Base-by-base conservation (phyloP, 2,113 vertebrate species). In the Thymallus thymallus region DNA sequence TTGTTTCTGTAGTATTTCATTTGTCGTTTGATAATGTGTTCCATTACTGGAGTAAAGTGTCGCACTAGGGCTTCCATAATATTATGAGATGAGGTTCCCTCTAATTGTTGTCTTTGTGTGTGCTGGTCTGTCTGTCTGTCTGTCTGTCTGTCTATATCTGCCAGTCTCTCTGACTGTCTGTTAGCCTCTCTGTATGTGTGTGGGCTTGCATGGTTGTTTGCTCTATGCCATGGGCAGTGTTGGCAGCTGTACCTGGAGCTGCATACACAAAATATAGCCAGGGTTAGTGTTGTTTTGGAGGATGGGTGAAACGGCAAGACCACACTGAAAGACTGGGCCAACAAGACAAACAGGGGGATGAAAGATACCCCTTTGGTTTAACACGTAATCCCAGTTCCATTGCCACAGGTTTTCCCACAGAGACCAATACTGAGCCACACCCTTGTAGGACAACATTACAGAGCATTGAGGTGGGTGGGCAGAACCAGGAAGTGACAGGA, bases 371-470 rank as follows among this genome's bases (percentile, higher is more conserved):
- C 29, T 30, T 55, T 24, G 71, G 67, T 68, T 65, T 61, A 62
- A 77, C 73, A 45, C 72, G 82, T 24, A 32, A 74, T 82, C 30
- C 46, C 79, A 73, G 79, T 80, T 78, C 41, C 81, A 70, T 77
- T 79, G 71, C 24, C 24, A 63, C 12, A 29, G 46, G 62, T 46
- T 76, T 77, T 82, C 63, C 60, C 60, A 56, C 45, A 32, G 41
- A 77, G 69, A 56, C 6, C 20, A 12, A 62, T 3, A 0, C 78
- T 23, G 69, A 74, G 81, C 80, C 89, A 87, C 87, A 55, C 89
- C 88, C 85, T 66, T 61, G 73, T 74, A 63, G 71, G 85, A 85
- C 82, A 73, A 68, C 82, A 81, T 86, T 84, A 82, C 24, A 7
- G 32, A 77, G 79, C 62, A 72, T 71, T 76, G 72, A 80, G 48